These are phyloP conservation scores for Glyptemys insculpta DNA, from an alignment of 2,797 vertebrate species.

Conservation along the genomic window DNA sequence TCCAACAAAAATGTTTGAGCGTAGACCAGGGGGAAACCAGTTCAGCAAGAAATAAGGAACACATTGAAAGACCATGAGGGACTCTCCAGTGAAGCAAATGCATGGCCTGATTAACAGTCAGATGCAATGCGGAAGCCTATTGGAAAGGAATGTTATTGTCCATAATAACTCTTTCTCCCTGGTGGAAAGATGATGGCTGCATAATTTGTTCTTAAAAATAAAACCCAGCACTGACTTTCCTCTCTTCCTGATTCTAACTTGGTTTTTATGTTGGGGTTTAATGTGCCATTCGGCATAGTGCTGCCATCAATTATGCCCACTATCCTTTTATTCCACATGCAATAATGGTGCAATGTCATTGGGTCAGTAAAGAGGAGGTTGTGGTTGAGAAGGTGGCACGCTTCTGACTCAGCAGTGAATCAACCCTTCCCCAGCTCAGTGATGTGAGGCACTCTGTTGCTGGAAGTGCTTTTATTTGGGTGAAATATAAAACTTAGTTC, in stretches of 20 bases:
- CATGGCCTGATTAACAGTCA: conserved; percentile 27
- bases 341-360: background rate
- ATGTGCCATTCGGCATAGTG: background rate
- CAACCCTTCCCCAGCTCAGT: background rate
- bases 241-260: background rate
- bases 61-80: conserved; percentile 37
- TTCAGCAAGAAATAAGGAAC: conserved; percentile 51
- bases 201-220: conserved; percentile 18
- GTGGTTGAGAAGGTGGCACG: background rate
- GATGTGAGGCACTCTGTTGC: background rate
- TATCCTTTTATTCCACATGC: background rate
- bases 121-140: conserved; percentile 1
- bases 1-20: conserved; percentile 69
- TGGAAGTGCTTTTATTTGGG: background rate
- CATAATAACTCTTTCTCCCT: background rate
- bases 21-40: conserved; percentile 56
- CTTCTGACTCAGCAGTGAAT: background rate
- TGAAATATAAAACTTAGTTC: background rate
- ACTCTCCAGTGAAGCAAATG: conserved; percentile 36
- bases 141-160: conserved; percentile 1
- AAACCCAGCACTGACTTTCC: background rate
- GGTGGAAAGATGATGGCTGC: background rate
- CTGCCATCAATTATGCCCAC: background rate
- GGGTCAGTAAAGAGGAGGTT: background rate
- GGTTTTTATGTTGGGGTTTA: background rate